These are phyloP conservation scores for Taenioides sp. DNA, from an alignment of 2,797 vertebrate genomes.

Conservation along the genomic window DNA sequence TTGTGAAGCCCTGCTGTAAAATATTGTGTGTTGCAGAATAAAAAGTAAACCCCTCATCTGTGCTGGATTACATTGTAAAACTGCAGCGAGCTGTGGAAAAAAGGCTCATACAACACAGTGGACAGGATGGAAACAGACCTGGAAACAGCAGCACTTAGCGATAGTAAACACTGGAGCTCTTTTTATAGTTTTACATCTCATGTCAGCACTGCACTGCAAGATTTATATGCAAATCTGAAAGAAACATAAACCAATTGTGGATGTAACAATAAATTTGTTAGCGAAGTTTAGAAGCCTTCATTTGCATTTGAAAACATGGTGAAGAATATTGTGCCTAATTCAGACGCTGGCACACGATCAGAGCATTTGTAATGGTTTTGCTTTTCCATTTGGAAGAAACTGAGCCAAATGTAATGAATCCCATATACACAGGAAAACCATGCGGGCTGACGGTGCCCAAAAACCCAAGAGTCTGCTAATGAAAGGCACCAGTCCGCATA, in stretches of 20 bases:
- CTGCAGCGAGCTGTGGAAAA: constrained; percentile 72
- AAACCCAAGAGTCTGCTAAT: constrained; percentile 41
- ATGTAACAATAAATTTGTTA: constrained; percentile 51
- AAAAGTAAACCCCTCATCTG: constrained; percentile 44
- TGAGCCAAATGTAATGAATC: constrained; percentile 56
- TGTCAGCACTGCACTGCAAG: constrained; percentile 30
- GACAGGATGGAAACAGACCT: constrained; percentile 75
- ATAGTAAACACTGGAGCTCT: constrained; percentile 66
- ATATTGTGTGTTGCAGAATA: constrained; percentile 16
- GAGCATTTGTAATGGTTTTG: constrained; percentile 45
- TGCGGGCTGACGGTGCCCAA: constrained; percentile 35
- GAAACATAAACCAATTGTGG: constrained; percentile 37
- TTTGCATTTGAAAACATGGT: constrained; percentile 40
- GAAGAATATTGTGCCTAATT: constrained; percentile 42
- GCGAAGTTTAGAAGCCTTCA: constrained; percentile 41
- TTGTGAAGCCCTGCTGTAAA: not conserved
- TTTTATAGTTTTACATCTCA: constrained; percentile 42
- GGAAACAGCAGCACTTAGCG: constrained; percentile 51
- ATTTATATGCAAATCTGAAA: constrained; percentile 36
- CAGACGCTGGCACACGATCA: constrained; percentile 51
- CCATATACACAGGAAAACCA: constrained; percentile 56
- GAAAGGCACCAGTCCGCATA: constrained; percentile 34
- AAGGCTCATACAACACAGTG: constrained; percentile 58
- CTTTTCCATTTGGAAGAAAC: constrained; percentile 53
- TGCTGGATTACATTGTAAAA: constrained; percentile 56